Evolutionary conservation across 2,113 vertebrate genomes (phyloP).

Genomic region (Sakesphorus luctuosus): DNA sequence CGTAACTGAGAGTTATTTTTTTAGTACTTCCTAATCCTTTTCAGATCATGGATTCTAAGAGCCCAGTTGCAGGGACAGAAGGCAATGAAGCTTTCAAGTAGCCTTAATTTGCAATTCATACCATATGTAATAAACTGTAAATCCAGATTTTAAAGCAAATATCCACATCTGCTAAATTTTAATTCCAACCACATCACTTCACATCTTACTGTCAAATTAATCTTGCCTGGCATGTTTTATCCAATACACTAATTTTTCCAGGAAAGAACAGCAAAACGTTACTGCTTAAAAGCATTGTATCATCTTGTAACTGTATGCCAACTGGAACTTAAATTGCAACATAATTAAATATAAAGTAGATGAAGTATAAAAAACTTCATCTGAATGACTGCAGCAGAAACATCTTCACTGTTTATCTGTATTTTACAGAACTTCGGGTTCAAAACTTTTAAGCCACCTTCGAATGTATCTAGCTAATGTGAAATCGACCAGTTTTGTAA

Average conservation of each 20-base stretch:
- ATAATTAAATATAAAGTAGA: slow-evolving; percentile 35
- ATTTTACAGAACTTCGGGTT: background rate
- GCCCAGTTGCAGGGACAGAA: background rate
- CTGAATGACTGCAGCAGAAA: background rate
- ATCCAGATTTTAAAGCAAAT: slow-evolving; percentile 7
- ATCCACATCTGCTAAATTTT: background rate
- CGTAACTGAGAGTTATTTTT: background rate
- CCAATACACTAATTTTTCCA: background rate
- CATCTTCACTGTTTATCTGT: background rate
- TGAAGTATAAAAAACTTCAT: slow-evolving; percentile 33
- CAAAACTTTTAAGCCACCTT: background rate
- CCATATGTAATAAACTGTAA: background rate
- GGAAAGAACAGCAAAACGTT: background rate
- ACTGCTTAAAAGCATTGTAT: background rate
- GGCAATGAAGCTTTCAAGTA: background rate
- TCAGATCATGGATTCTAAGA: background rate
- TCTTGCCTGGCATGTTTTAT: background rate
- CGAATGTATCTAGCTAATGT: background rate
- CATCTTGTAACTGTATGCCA: slow-evolving; percentile 9
- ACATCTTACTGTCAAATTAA: slow-evolving; percentile 40
- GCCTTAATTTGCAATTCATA: slow-evolving; percentile 3
- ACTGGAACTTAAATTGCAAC: background rate
- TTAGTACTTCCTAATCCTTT: background rate
- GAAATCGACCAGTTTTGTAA: background rate
- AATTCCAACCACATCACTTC: background rate